These are phyloP conservation scores for Semotilus atromaculatus DNA, from an alignment of 2,797 vertebrate genomes.

Conservation along the genomic window DNA sequence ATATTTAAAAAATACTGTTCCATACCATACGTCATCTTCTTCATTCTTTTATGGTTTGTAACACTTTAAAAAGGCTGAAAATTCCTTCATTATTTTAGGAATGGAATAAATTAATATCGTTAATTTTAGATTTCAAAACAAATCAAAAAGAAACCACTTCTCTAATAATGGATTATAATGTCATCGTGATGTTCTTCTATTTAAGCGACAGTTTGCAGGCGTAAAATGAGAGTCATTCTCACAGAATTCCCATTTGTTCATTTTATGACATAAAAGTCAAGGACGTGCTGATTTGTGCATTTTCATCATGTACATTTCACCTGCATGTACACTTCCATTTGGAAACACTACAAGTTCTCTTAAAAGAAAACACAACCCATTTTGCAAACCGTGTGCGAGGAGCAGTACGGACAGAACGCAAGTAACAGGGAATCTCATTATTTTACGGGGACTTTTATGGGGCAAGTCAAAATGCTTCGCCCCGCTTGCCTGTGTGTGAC, in stretches of 20 bases:
- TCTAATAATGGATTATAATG: conserved; percentile 5
- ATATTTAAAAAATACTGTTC: background rate
- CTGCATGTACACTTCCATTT: background rate
- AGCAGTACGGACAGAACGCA: background rate
- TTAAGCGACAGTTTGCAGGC: background rate
- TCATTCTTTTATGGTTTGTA: background rate
- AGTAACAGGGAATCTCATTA: conserved; percentile 35
- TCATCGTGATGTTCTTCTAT: background rate
- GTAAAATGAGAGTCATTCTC: background rate
- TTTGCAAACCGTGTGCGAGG: background rate
- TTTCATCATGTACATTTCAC: background rate
- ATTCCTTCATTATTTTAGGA: background rate
- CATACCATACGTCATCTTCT: background rate
- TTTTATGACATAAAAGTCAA: conserved; percentile 37
- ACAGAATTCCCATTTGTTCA: background rate
- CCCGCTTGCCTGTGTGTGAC: conserved; percentile 62
- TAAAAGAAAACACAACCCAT: conserved; percentile 3
- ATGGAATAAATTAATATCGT: background rate
- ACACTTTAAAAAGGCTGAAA: background rate
- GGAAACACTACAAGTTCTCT: background rate
- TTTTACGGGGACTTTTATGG: conserved; percentile 54
- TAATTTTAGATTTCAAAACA: too few relatives aligned
- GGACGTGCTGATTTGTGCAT: conserved; percentile 49
- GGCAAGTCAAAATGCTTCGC: conserved; percentile 66
- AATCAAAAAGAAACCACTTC: background rate